These are phyloP conservation scores for Pseudotriccus pelzelni DNA, from an alignment of 2,797 vertebrate genomes.

Conservation along the genomic window DNA sequence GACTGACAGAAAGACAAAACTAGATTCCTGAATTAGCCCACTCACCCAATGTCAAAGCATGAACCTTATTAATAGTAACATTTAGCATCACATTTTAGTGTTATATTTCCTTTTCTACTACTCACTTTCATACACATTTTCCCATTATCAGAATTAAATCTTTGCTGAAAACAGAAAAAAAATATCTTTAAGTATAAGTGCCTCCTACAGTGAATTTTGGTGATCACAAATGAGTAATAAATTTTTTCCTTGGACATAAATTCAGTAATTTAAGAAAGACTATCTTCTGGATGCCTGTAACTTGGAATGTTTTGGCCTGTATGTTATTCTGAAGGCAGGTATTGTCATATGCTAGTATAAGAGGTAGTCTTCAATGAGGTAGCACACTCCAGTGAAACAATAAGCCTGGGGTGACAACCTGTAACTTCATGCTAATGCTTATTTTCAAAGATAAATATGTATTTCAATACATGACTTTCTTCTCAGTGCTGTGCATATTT, in stretches of 20 bases:
- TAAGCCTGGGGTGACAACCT: neutral
- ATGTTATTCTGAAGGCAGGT: neutral
- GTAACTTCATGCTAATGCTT: neutral
- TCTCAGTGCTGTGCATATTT: neutral
- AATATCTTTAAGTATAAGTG: neutral
- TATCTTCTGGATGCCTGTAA: neutral
- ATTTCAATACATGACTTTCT: neutral
- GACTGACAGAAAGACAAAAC: neutral
- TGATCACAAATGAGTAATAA: neutral
- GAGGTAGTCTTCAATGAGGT: neutral
- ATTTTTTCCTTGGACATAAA: neutral
- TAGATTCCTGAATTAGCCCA: neutral
- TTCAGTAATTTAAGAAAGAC: neutral
- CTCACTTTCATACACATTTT: neutral
- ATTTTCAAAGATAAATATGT: neutral
- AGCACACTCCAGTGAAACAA: neutral
- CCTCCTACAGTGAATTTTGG: neutral
- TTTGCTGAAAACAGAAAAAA: neutral
- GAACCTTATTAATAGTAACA: neutral
- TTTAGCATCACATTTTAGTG: neutral
- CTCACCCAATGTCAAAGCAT: neutral
- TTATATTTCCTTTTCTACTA: neutral
- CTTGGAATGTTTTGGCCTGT: neutral
- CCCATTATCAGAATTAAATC: neutral
- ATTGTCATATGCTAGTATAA: neutral